A percentile compares a stretch with the other conserved stretches of the same genome.
phyloP scores from a whole-genome alignment of 2,113 vertebrate genomes.

The Diphyllodes magnificus region DNA sequence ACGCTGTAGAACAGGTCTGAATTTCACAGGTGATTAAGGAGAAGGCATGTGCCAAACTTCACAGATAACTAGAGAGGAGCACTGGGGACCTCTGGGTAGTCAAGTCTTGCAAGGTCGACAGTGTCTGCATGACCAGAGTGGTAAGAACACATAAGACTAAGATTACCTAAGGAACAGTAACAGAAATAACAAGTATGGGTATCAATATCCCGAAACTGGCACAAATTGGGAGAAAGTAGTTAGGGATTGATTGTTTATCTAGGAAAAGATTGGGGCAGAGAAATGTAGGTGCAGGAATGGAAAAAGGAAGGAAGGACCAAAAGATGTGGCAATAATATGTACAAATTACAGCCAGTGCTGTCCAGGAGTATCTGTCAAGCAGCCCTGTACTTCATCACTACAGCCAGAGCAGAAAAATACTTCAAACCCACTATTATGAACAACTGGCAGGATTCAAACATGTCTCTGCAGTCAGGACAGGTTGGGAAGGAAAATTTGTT shows the following conservation, averaged over 20 bases:
- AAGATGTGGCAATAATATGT: not conserved
- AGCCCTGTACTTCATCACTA: not conserved
- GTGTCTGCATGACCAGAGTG: not conserved
- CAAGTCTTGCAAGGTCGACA: not conserved
- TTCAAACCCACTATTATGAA: not conserved
- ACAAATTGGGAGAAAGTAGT: not conserved
- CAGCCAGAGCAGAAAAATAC: not conserved
- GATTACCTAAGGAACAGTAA: not conserved
- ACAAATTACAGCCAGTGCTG: not conserved
- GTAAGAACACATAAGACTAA: not conserved
- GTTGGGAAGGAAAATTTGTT: not conserved
- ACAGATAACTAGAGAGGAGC: not conserved
- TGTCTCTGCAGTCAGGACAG: not conserved
- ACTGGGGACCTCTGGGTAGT: not conserved
- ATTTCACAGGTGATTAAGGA: not conserved
- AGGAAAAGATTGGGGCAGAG: not conserved
- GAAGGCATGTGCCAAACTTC: not conserved
- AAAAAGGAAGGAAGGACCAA: not conserved
- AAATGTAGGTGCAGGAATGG: not conserved
- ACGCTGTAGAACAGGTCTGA: not conserved
- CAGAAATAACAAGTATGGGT: not conserved
- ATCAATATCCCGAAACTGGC: not conserved
- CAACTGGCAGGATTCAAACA: not conserved
- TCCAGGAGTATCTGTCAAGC: not conserved
- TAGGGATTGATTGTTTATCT: not conserved